A percentile compares a stretch with the other conserved stretches of the same genome.
phyloP scores from a whole-genome alignment of 2,113 vertebrate genomes.

The Pelecanoides urinatrix region DNA sequence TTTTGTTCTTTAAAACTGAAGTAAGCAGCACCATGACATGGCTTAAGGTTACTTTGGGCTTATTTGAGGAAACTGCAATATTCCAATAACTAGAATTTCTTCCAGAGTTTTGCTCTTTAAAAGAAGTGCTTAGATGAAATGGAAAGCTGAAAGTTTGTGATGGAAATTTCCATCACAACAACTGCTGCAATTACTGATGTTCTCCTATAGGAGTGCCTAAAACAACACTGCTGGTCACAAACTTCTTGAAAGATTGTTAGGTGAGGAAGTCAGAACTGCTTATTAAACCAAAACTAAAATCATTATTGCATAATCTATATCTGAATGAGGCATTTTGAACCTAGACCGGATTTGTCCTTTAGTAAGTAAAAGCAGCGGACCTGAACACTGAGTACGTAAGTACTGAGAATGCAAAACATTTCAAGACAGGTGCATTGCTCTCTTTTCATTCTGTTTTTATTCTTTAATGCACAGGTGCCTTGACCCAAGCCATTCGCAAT shows the following conservation, averaged over 20 bases:
- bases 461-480: slow-evolving; percentile 85
- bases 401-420: not conserved
- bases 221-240: not conserved
- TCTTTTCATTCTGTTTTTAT: slow-evolving; percentile 65
- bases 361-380: not conserved
- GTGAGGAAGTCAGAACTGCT: not conserved
- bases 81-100: not conserved
- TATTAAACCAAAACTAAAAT: not conserved
- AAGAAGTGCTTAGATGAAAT: not conserved
- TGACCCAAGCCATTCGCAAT: slow-evolving; percentile 99
- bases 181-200: not conserved
- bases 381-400: not conserved
- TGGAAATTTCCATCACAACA: not conserved
- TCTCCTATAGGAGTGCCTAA: not conserved
- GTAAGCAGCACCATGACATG: not conserved
- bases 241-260: not conserved
- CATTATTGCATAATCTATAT: not conserved
- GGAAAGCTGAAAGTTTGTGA: not conserved
- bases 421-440: not conserved
- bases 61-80: not conserved
- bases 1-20: not conserved
- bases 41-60: not conserved
- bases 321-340: not conserved
- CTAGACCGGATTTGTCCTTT: not conserved
- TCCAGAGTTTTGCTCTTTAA: not conserved